Conservation (phyloP, 2,888 invertebrate species). For the Caenorhabditis becei region DNA sequence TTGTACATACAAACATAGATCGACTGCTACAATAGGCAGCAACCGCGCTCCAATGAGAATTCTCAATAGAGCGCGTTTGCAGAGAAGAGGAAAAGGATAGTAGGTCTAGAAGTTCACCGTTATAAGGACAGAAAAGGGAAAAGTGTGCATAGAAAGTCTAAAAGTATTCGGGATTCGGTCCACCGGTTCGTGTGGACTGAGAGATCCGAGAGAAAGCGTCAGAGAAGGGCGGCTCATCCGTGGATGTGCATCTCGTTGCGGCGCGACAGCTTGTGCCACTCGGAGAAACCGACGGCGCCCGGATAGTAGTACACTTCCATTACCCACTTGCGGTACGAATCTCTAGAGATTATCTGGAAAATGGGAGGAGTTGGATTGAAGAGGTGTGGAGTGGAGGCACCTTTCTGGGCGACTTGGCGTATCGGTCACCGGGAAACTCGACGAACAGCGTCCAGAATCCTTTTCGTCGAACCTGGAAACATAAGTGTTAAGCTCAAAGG, state of each 20-base stretch:
- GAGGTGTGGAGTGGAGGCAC: constrained; percentile 25
- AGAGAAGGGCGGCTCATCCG: constrained; percentile 28
- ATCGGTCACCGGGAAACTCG: constrained; percentile 81
- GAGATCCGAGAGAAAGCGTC: constrained; percentile 33
- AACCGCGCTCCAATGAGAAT: too few species aligned
- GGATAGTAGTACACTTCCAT: constrained; percentile 80
- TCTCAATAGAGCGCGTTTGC: not conserved
- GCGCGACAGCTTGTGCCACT: constrained; percentile 71
- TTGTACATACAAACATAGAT: constrained; percentile 54
- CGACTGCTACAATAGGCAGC: not conserved
- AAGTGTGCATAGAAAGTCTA: constrained; percentile 1
- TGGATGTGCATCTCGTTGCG: constrained; percentile 60
- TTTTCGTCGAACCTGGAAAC: constrained; percentile 76
- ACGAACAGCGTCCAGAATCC: constrained; percentile 81
- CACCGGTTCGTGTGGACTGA: constrained; percentile 43
- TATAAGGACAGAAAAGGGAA: not conserved
- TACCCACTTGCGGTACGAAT: constrained; percentile 80
- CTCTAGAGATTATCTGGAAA: constrained; percentile 79
- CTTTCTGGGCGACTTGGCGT: constrained; percentile 79
- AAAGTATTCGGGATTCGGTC: constrained; percentile 31
- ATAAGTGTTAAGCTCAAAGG: too few species aligned
- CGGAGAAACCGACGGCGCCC: constrained; percentile 76
- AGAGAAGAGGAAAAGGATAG: not conserved
- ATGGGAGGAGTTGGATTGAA: not conserved
- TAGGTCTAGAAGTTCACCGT: constrained; percentile 37